These are phyloP conservation scores for Clarias platycephalus DNA, from an alignment of 2,797 vertebrate species.

Conservation along the genomic window DNA sequence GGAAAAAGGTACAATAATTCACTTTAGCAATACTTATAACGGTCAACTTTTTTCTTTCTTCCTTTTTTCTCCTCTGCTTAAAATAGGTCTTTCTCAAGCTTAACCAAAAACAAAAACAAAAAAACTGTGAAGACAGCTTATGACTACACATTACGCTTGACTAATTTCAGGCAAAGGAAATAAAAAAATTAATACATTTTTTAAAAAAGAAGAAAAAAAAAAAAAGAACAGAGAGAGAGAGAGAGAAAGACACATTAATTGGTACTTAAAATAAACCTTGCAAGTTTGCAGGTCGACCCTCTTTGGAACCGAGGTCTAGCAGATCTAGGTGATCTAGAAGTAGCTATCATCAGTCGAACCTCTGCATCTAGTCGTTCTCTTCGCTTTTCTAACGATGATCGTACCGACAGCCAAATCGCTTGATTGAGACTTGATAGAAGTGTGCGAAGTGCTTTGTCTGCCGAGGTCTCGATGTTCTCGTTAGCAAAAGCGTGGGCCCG, in stretches of 20 bases:
- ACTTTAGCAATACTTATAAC: constrained; percentile 50
- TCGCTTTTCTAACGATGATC: constrained; percentile 88
- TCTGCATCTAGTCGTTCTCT: constrained; percentile 91
- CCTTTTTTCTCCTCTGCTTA: constrained; percentile 21
- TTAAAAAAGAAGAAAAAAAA: constrained; percentile 56
- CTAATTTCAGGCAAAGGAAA: constrained; percentile 41
- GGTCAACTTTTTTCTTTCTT: not conserved
- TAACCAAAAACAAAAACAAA: constrained; percentile 13
- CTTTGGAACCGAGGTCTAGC: constrained; percentile 90
- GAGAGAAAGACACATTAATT: constrained; percentile 86
- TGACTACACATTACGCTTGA: constrained; percentile 50
- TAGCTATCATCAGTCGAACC: constrained; percentile 88
- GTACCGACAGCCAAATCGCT: constrained; percentile 91
- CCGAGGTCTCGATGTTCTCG: constrained; percentile 56
- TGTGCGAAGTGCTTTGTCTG: constrained; percentile 83
- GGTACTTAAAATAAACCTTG: constrained; percentile 94
- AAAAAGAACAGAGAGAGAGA: constrained; percentile 67
- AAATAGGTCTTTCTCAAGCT: constrained; percentile 26
- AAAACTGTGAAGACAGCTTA: constrained; percentile 9
- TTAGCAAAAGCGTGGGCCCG: constrained; percentile 68
- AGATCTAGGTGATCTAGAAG: constrained; percentile 93
- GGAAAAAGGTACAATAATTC: constrained; percentile 26
- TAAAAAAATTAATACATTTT: constrained; percentile 58
- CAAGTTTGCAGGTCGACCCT: constrained; percentile 92
- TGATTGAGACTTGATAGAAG: constrained; percentile 91